Percentiles rank a stretch among this genome's conserved stretches.
These are phyloP conservation scores for Cyphomyrus plagiostoma DNA, from an alignment of 2,113 vertebrate genomes.

Conservation along the genomic window DNA sequence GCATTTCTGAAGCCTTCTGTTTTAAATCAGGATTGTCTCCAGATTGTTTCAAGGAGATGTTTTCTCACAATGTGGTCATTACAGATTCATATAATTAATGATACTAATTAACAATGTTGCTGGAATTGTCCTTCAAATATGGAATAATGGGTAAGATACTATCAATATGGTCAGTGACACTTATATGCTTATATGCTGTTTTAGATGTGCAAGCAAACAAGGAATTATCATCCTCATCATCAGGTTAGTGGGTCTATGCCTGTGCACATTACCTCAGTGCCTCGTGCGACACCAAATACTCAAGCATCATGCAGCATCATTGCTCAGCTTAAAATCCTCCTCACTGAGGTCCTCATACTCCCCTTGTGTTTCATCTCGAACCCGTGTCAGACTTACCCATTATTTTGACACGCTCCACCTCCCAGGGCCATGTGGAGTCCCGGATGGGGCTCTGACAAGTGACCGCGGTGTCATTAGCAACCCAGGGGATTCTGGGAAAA, in stretches of 20 bases:
- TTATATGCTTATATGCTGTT: neutral
- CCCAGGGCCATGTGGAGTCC: conserved; percentile 55
- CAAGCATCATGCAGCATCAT: neutral
- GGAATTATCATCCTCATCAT: neutral
- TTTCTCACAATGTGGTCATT: neutral
- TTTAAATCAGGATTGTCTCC: neutral
- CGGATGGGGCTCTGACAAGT: conserved; percentile 46
- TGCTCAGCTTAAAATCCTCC: neutral
- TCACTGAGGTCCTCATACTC: neutral
- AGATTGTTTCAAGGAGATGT: neutral
- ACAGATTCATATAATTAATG: neutral
- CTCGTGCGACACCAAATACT: neutral
- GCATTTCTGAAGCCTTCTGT: neutral
- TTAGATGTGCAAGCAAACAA: conserved; percentile 26
- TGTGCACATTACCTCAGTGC: neutral
- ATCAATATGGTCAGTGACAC: neutral
- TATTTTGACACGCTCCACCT: neutral
- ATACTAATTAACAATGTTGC: neutral
- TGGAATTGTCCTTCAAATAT: neutral
- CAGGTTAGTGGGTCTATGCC: conserved; percentile 35
- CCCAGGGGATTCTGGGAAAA: conserved; percentile 46
- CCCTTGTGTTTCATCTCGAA: neutral
- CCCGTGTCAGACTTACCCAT: neutral
- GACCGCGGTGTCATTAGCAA: conserved; percentile 61
- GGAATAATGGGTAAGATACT: neutral